Base-by-base conservation (phyloP, 2,113 vertebrate genomes). In the Astatoreochromis straeleni region DNA sequence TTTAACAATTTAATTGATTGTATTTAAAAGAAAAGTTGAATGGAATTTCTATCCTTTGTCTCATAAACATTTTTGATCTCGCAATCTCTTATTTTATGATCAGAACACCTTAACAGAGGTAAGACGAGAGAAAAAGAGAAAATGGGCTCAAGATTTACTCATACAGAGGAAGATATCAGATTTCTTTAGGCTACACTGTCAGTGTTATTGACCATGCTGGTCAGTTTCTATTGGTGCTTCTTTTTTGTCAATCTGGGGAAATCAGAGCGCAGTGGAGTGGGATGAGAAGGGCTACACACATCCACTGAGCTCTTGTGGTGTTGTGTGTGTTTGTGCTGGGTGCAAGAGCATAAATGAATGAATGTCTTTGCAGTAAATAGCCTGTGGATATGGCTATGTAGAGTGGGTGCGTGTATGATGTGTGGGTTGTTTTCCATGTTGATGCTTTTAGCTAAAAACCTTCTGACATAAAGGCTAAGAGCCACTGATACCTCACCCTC, bases 201-300 rank as follows among this genome's bases (percentile, higher is more conserved):
- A 93, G 85, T 84, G 81, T 51, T 94, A 96, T 96, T 95, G 96
- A 95, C 92, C 93, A 90, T 82, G 84, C 85, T 51, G 86, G 89
- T 86, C 85, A 80, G 86, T 91, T 90, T 92, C 92, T 95, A 93
- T 92, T 93, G 70, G 92, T 87, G 91, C 87, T 91, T 90, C 91
- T 90, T 95, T 94, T 94, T 93, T 93, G 92, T 96, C 95, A 96
- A 95, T 95, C 93, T 92, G 88, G 82, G 91, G 94, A 95, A 95
- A 96, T 94, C 92, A 94, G 92, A 96, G 91, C 92, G 78, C 90
- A 89, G 83, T 82, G 54, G 90, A 93, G 91, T 92, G 87, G 92
- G 93, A 54, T 89, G 91, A 90, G 85, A 75, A 53, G 84, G 60
- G 85, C 47, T 86, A 53, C 84, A 83, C 75, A 87, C 47, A 89